These are phyloP conservation scores for Zingel zingel DNA, from an alignment of 2,113 vertebrate species.

Conservation along the genomic window DNA sequence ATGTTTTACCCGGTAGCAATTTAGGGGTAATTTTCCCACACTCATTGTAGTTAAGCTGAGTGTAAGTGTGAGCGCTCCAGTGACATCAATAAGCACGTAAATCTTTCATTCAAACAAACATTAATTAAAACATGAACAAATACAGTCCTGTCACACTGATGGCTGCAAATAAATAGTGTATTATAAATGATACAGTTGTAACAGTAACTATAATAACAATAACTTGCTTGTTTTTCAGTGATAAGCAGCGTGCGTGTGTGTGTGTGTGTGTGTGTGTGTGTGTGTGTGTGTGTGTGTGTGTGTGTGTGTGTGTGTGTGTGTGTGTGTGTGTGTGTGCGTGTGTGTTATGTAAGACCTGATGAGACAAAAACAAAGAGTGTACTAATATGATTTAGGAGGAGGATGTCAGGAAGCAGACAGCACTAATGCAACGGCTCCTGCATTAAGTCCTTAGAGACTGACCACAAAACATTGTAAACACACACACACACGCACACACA, in stretches of 20 bases:
- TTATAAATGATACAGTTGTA: not conserved
- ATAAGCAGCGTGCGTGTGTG: constrained; percentile 1
- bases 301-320: not conserved
- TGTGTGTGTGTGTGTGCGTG: constrained; percentile 9
- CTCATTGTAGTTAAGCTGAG: constrained; percentile 1
- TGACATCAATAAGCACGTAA: constrained; percentile 25
- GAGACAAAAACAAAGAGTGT: constrained; percentile 69
- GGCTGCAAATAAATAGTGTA: not conserved
- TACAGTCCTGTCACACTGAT: not conserved
- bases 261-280: constrained; percentile 11
- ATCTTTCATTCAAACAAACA: constrained; percentile 14
- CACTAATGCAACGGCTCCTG: constrained; percentile 77
- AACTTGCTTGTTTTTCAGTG: constrained; percentile 25
- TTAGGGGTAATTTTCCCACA: not conserved
- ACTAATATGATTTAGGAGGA: constrained; percentile 77
- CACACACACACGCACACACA: constrained; percentile 22
- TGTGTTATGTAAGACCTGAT: constrained; percentile 63
- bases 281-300: constrained; percentile 14
- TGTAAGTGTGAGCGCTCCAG: not conserved
- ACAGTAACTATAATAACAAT: not conserved
- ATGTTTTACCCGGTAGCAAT: not conserved
- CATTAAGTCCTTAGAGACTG: constrained; percentile 68
- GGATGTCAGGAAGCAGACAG: constrained; percentile 77
- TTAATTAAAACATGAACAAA: not conserved
- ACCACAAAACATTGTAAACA: constrained; percentile 54